Evolutionary conservation across 2,113 vertebrate genomes (phyloP).

Genomic region (Phodopus roborovskii): DNA sequence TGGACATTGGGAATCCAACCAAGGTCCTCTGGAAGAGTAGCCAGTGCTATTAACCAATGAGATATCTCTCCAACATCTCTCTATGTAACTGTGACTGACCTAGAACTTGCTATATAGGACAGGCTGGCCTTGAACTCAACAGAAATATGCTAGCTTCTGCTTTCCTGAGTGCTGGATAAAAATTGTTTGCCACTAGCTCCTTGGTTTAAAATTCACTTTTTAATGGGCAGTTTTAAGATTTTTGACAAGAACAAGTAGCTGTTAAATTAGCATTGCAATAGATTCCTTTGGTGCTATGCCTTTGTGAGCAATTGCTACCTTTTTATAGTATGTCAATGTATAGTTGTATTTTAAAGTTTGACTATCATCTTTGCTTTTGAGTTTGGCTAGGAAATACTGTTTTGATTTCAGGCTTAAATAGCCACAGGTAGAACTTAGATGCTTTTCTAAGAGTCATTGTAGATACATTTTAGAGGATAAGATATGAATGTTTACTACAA

Average conservation of each 20-base stretch:
- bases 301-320: conserved; percentile 8
- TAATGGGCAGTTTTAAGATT: conserved; percentile 34
- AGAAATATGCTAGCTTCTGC: neutral
- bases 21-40: neutral
- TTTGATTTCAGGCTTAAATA: conserved; percentile 54
- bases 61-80: neutral
- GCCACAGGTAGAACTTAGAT: conserved; percentile 21
- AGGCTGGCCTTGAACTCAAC: neutral
- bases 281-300: neutral
- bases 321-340: neutral
- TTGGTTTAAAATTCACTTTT: conserved; percentile 1
- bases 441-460: conserved; percentile 28
- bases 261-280: neutral
- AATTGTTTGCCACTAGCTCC: neutral
- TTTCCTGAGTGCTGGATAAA: neutral
- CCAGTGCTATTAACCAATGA: neutral
- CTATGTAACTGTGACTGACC: neutral
- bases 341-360: conserved; percentile 11
- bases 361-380: neutral
- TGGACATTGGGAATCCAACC: neutral
- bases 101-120: neutral
- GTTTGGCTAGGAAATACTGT: conserved; percentile 35
- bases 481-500: neutral
- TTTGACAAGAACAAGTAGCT: conserved; percentile 24
- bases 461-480: conserved; percentile 36